Conservation (phyloP, 2,888 invertebrate genomes). For the Autographa gamma region DNA sequence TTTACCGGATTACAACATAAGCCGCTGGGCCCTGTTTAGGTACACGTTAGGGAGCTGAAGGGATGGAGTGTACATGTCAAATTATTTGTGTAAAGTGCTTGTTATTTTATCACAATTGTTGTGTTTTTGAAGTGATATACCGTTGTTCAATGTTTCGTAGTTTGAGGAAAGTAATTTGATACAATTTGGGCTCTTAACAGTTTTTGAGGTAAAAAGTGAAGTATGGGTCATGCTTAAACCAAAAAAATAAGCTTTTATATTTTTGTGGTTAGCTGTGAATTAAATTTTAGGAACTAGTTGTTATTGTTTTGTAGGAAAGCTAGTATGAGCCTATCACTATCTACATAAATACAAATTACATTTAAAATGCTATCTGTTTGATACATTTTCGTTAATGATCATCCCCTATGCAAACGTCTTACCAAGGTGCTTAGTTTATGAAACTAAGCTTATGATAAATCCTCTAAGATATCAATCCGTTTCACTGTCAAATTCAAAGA, state of each 20-base stretch:
- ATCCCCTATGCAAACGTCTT: conserved; percentile 31
- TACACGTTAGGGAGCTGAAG: conserved; percentile 49
- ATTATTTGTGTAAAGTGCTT: not conserved
- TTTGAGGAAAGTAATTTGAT: too few species aligned
- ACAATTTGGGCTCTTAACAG: too few species aligned
- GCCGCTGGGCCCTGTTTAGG: conserved; percentile 54
- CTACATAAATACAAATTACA: too few species aligned
- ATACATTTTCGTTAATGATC: not conserved
- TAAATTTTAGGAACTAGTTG: too few species aligned
- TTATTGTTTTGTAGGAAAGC: too few species aligned
- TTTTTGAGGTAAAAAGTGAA: too few species aligned
- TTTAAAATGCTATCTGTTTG: not conserved
- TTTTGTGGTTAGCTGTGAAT: too few species aligned
- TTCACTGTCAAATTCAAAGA: conserved; percentile 63
- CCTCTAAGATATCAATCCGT: conserved; percentile 64
- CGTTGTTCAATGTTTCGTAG: too few species aligned
- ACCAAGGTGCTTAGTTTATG: conserved; percentile 44
- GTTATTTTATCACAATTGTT: not conserved
- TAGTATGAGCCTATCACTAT: too few species aligned
- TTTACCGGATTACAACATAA: conserved; percentile 71
- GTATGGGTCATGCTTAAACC: too few species aligned
- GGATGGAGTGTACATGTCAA: not conserved
- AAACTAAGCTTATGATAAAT: conserved; percentile 68
- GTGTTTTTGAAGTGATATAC: not conserved
- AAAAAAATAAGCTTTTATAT: too few species aligned